Conservation (phyloP, 1,140 invertebrate species). For the Sarcophaga peregrina region DNA sequence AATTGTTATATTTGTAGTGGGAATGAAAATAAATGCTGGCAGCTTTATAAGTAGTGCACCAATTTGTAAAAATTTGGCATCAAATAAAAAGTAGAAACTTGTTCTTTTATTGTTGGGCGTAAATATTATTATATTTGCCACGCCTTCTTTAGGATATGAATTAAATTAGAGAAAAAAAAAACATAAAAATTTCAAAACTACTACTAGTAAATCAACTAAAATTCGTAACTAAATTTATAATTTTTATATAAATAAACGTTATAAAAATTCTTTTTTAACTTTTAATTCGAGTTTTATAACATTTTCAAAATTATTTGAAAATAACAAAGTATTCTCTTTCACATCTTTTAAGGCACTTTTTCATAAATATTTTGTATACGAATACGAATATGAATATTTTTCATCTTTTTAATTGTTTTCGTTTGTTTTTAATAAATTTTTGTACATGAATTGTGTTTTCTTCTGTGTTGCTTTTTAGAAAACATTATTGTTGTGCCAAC, state of each 20-base stretch:
- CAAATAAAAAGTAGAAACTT: too few relatives aligned
- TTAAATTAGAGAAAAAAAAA: not conserved
- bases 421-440: not conserved
- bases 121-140: too few relatives aligned
- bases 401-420: not conserved
- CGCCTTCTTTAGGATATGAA: too few relatives aligned
- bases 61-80: too few relatives aligned
- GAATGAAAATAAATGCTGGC: too few relatives aligned
- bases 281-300: not conserved
- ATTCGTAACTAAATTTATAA: not conserved
- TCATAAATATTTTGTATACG: not conserved
- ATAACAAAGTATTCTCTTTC: not conserved
- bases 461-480: not conserved
- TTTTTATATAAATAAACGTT: not conserved
- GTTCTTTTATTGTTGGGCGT: too few relatives aligned
- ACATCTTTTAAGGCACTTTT: slow-evolving; percentile 13
- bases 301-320: slow-evolving; percentile 13
- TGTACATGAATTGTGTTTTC: not conserved
- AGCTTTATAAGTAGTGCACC: too few relatives aligned
- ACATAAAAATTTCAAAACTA: slow-evolving; percentile 11
- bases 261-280: not conserved
- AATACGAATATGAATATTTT: not conserved
- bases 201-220: slow-evolving; percentile 11
- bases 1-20: too few relatives aligned
- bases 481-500: too few relatives aligned